Evolutionary conservation across 2,888 invertebrate genomes (phyloP), one percentile per base, ranked within the genome.

Genomic region (Tiphia femorata): DNA sequence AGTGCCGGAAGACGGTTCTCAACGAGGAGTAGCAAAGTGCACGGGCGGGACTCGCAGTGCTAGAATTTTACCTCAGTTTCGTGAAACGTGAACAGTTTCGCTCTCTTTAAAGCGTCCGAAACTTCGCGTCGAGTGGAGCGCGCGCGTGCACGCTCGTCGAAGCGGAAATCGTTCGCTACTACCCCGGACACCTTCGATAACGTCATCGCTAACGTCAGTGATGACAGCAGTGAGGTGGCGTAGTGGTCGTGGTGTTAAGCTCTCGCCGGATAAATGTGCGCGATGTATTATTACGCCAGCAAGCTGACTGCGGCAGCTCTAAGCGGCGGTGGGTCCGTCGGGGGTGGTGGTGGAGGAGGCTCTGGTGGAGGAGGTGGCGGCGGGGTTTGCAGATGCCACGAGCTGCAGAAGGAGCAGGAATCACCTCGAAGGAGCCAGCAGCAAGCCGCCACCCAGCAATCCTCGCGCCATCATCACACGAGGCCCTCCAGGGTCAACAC

Each of bases 241-340:
- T 70, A 76, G 70, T 66, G 78, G 80, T 64, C 78, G 80, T 76
- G 81, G 78, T 79, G 80, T 80, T 80, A 78, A 82, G 78, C 77
- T 79, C 70, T 76, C 77, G 70, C 73, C 75, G 78, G 77, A 79
- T 82, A 80, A 81, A 83, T 83, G 82, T 83, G 83, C 80, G 89
- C 89, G 86, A 89, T 90, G 89, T 90, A 90, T 86, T 90, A 88
- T 82, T 90, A 89, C 86, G 90, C 89, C 78, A 89, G 88, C 85
- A 89, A 88, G 85, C 83, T 89, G 79, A 88, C 88, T 82, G 88
- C 88, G 80, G 88, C 83, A 77, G 83, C 89, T 72, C 86, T 88
- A 84, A 87, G 88, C 86, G 87, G 88, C 70, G 86, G 86, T 62
- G 86, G 86, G 73, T 84, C 84, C 85, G 79, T 85, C 84, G 76